Evolutionary conservation across 2,797 vertebrate genomes (phyloP), one percentile per base, ranked within the genome.

Genomic region (Melanotaenia nigrans): DNA sequence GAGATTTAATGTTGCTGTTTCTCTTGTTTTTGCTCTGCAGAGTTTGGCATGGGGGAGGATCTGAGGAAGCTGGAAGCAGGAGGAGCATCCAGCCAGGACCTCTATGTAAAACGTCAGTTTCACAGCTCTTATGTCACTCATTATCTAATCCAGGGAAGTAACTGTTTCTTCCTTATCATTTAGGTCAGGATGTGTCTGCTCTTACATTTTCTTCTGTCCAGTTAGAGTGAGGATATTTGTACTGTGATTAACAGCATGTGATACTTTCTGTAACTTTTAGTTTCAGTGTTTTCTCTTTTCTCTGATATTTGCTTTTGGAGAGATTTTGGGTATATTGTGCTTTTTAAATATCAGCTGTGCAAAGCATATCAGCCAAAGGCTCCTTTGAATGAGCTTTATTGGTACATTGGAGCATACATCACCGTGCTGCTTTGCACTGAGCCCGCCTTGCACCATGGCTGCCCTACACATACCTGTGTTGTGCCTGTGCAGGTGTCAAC

Each of bases 91-190:
- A 97, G 96, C 77, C 91, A 93, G 79, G 97, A 99, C 1, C 95
- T 99, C 61, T 99, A 99, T 38, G 96, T 97, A 36, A 99, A 99
- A 94, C 94, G 98, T 99, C 87, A 97, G 97, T 95, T 61, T 30
- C 47, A 47, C 22, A 22, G 9, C 20, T 65, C 13, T 75, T 14
- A 38, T 49, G 20, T 56, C 66, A 6, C 4, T 38, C 0, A 8
- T 60, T 7, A 35, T 38, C 18, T 64, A 5, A 54, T 57, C 35
- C 0, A 40, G 0, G 59, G 0, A 65, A 64, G 5, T 13, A 28
- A 61, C 62, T 45, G n/a, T 30, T 57, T 9, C 40, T 49, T 66
- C 14, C 1, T 42, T 4, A 13, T 58, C 24, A 49, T 68, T 66
- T 28, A 1, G 24, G 47, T 32, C 13, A 30, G 60, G 40, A 0